phyloP scores from a whole-genome alignment of 2,888 invertebrate species.

The Belgica antarctica region DNA sequence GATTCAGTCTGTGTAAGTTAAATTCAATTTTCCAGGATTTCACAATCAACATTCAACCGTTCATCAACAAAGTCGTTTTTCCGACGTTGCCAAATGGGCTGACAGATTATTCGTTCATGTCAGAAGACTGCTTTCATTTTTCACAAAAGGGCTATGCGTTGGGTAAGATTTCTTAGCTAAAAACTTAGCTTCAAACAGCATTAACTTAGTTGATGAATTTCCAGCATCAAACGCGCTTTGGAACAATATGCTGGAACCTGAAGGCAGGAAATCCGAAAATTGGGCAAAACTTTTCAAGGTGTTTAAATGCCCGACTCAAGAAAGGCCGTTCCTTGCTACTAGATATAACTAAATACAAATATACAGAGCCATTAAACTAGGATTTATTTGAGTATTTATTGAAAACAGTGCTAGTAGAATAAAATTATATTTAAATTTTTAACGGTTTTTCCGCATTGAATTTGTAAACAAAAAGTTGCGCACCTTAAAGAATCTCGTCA shows the following conservation, averaged over 20 bases:
- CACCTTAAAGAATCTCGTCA: no score
- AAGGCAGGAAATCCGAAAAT: slow-evolving; percentile 55
- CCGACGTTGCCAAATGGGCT: slow-evolving; percentile 54
- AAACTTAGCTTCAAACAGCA: no score
- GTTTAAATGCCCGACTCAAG: slow-evolving; percentile 51
- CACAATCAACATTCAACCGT: slow-evolving; percentile 59
- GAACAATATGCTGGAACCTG: slow-evolving; percentile 62
- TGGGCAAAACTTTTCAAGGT: slow-evolving; percentile 50
- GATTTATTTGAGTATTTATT: no score
- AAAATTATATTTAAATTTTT: no score
- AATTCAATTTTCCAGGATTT: slow-evolving; percentile 56
- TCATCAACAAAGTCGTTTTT: slow-evolving; percentile 54
- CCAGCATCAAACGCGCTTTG: slow-evolving; percentile 59
- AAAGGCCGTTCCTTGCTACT: slow-evolving; percentile 51
- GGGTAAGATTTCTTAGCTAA: no score
- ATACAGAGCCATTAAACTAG: no score
- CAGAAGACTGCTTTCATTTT: slow-evolving; percentile 63
- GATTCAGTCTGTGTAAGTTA: neutral
- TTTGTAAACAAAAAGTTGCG: no score
- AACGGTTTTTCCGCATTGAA: no score
- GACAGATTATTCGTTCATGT: slow-evolving; percentile 58
- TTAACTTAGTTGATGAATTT: no score
- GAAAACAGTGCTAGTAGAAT: no score
- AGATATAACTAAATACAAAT: slow-evolving; percentile 9
- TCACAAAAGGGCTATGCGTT: slow-evolving; percentile 47